These are phyloP conservation scores for Physella acuta DNA, from an alignment of 1,140 invertebrate genomes.

Conservation along the genomic window DNA sequence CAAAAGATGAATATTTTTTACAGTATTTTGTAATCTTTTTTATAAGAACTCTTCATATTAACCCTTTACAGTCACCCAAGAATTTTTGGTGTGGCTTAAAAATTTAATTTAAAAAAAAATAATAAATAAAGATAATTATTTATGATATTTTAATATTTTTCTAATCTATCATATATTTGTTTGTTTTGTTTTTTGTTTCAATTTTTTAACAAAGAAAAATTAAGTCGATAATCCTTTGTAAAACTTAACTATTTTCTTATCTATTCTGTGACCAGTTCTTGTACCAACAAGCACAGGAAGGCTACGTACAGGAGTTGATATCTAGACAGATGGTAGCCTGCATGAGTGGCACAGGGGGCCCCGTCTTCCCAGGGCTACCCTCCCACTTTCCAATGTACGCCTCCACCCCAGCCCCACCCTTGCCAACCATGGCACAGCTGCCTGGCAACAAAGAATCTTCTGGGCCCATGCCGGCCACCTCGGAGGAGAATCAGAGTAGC, in stretches of 20 bases:
- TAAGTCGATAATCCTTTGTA: too few relatives aligned
- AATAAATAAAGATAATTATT: too few relatives aligned
- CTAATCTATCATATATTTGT: too few relatives aligned
- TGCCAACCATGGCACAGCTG: slow-evolving; percentile 50
- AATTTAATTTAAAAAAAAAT: too few relatives aligned
- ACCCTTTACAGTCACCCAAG: too few relatives aligned
- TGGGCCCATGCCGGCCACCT: slow-evolving; percentile 23
- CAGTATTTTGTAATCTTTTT: too few relatives aligned
- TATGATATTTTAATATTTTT: too few relatives aligned
- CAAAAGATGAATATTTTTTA: too few relatives aligned
- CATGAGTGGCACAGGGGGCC: slow-evolving; percentile 42
- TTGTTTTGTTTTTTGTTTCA: too few relatives aligned
- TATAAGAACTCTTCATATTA: too few relatives aligned
- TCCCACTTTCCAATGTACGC: slow-evolving; percentile 49
- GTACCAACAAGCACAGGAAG: slow-evolving; percentile 42
- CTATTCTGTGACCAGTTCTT: slow-evolving; percentile 15
- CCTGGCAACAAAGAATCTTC: slow-evolving; percentile 38
- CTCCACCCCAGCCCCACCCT: slow-evolving; percentile 42
- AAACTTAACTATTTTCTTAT: slow-evolving; percentile 4
- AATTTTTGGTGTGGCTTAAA: too few relatives aligned
- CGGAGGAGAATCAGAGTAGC: slow-evolving; percentile 37
- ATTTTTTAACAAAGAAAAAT: too few relatives aligned
- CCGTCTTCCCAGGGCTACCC: slow-evolving; percentile 49
- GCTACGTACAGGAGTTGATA: slow-evolving; percentile 52
- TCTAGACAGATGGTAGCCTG: slow-evolving; percentile 47